phyloP scores from a whole-genome alignment of 2,888 invertebrate species.

The Conus canariensis region DNA sequence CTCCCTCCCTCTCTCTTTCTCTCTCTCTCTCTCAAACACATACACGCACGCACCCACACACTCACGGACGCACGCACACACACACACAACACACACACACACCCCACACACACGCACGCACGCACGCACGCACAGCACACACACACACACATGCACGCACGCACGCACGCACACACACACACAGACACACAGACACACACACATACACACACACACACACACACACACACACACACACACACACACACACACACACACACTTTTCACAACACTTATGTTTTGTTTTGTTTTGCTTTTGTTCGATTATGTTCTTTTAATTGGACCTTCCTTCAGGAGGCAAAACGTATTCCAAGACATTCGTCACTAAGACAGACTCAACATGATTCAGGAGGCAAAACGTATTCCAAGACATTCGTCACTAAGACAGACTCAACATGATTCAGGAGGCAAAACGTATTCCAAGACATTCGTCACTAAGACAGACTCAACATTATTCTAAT shows the following conservation, averaged over 20 bases:
- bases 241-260: background rate
- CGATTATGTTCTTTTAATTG: background rate
- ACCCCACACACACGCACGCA: background rate
- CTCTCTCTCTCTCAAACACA: no score
- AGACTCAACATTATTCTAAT: no score
- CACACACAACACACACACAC: background rate
- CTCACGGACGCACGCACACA: background rate
- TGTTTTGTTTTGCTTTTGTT: no score
- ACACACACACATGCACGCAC: background rate
- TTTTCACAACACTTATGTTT: no score
- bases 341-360: no score
- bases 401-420: no score
- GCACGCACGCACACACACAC: background rate
- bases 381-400: no score
- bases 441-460: background rate
- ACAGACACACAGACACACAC: no score
- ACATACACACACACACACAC: background rate
- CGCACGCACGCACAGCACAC: background rate
- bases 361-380: no score
- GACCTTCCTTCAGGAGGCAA: background rate
- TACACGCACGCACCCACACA: background rate
- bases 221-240: background rate
- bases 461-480: no score
- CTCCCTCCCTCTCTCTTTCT: no score
- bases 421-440: no score